Base-by-base conservation (phyloP, 2,113 vertebrate species). In the Aptenodytes forsteri region DNA sequence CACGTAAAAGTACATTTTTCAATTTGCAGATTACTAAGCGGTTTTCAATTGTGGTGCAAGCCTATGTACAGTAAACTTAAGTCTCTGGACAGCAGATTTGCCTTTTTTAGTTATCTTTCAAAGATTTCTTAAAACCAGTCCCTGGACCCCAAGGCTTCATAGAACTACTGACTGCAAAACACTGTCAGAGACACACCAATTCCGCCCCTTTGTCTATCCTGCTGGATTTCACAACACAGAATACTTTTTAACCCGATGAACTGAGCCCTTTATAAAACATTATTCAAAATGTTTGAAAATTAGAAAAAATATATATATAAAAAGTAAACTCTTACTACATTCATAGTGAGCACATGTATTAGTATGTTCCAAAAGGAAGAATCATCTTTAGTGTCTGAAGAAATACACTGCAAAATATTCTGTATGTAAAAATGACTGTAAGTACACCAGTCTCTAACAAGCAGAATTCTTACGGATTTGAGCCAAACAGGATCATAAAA, bases 401-500 rank as follows among this genome's bases (percentile, higher is more conserved):
- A 81, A 91, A 94, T 15, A 38, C 26, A 67, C 19, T 50, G 46
- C 26, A 90, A 56, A 87, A 65, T 44, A 83, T 49, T 90, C 62
- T 58, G 27, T 20, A 17, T 22, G 32, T 76, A 80, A 79, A 90
- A 90, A 49, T 55, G 6, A 83, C 8, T 46, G 13, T 30, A 77
- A 89, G 46, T 36, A 77, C 52, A 86, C 40, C 17, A 32, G 36
- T 23, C 22, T 90, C 49, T 44, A 91, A 72, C 52, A 91, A 61
- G 32, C n/a, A 82, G 19, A 80, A 83, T 92, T 91, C 61, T 76
- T 72, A 83, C 1, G 1, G 36, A 88, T 72, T 82, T 58, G 7
- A 93, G 87, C 58, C 84, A 95, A 97, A 85, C 7, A 26, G 52
- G 36, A 96, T 88, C 73, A 49, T 87, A 91, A 94, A 77, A 89